Conservation (phyloP, 1,140 invertebrate species). For the Phocides pigmalion region DNA sequence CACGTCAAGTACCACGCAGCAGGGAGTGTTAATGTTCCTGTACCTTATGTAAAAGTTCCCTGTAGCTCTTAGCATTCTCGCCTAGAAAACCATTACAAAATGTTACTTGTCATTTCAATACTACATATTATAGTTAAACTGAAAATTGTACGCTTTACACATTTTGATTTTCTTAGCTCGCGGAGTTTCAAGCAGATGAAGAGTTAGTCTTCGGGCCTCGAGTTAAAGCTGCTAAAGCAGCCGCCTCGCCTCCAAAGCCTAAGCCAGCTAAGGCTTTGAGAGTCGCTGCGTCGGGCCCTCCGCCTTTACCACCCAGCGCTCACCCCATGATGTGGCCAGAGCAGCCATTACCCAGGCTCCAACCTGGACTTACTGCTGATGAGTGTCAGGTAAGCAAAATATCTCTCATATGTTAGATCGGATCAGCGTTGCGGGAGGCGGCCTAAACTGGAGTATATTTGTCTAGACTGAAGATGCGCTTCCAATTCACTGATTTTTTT, state of each 20-base stretch:
- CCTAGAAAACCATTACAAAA: too few relatives aligned
- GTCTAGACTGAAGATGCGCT: too few relatives aligned
- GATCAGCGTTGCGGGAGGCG: too few relatives aligned
- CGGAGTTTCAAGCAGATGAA: conserved; percentile 73
- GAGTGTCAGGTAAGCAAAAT: conserved; percentile 70
- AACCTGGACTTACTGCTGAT: conserved; percentile 60
- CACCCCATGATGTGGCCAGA: conserved; percentile 67
- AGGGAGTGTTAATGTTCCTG: too few relatives aligned
- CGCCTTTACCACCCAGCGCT: conserved; percentile 55
- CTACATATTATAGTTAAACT: too few relatives aligned
- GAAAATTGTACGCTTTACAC: neutral
- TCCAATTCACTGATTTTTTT: too few relatives aligned
- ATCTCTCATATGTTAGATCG: neutral
- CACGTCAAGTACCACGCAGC: too few relatives aligned
- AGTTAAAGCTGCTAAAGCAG: conserved; percentile 26
- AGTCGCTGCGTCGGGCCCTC: conserved; percentile 58
- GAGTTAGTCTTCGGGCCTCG: conserved; percentile 62
- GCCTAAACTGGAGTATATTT: too few relatives aligned
- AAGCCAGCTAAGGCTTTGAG: conserved; percentile 39
- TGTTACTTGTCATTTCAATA: too few relatives aligned
- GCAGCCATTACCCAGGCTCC: conserved; percentile 51
- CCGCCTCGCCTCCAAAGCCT: conserved; percentile 20
- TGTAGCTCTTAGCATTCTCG: too few relatives aligned
- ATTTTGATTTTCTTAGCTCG: too few relatives aligned
- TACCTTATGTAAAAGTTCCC: too few relatives aligned